phyloP scores from a whole-genome alignment of 2,113 vertebrate species.

The Gorilla gorilla region DNA sequence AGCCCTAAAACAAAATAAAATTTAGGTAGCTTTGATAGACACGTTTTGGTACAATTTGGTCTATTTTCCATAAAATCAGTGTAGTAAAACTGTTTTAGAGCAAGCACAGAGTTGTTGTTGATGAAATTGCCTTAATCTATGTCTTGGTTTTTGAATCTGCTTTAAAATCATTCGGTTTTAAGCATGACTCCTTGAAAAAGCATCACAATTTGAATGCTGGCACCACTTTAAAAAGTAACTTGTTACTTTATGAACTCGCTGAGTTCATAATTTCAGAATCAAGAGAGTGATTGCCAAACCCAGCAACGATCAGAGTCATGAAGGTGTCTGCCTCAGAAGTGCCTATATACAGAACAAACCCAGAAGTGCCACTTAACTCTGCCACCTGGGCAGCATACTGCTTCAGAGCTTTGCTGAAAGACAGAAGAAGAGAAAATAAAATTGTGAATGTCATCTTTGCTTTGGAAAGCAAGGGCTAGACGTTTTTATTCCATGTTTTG shows the following conservation, averaged over 20 bases:
- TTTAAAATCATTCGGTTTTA: neutral
- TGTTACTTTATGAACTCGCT: neutral
- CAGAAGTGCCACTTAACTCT: neutral
- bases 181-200: neutral
- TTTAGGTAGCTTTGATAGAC: neutral
- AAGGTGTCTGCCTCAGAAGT: neutral
- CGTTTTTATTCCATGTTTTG: neutral
- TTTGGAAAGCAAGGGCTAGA: neutral
- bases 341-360: neutral
- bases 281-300: neutral
- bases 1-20: neutral
- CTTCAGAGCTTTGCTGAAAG: neutral
- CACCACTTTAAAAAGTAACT: neutral
- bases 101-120: neutral
- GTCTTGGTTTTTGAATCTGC: neutral
- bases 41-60: neutral
- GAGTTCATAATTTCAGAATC: neutral
- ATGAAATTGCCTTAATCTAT: neutral
- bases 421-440: neutral
- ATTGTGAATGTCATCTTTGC: neutral
- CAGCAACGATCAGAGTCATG: neutral
- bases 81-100: neutral
- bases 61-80: neutral
- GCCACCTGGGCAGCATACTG: neutral
- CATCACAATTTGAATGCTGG: neutral